Conservation (phyloP, 2,797 vertebrate species). For the Austrolebias charrua region DNA sequence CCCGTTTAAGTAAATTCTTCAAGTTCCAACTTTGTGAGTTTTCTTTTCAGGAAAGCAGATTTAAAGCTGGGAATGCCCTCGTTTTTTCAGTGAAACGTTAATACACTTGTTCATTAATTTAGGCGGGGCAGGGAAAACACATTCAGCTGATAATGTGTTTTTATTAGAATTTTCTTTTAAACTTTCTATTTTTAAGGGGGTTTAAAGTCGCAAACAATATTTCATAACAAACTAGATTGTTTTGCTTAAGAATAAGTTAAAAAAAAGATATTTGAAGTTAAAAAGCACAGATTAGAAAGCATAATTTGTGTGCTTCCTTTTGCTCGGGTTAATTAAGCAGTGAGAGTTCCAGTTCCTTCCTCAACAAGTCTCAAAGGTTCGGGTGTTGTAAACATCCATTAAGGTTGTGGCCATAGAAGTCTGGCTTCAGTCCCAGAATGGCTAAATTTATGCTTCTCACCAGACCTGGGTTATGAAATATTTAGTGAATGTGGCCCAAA, state of each 20-base stretch:
- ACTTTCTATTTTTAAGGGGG: background rate
- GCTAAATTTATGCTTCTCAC: conserved; percentile 57
- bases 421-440: conserved; percentile 32
- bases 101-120: background rate
- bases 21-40: conserved; percentile 40
- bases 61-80: conserved; percentile 39
- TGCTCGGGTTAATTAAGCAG: background rate
- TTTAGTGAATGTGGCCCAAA: conserved; percentile 59
- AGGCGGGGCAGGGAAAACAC: background rate
- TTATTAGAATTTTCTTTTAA: background rate
- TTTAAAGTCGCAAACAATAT: too few relatives aligned
- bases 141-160: conserved; percentile 3
- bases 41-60: conserved; percentile 34
- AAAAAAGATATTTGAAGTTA: background rate
- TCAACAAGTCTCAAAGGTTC: background rate
- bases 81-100: conserved; percentile 10
- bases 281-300: background rate
- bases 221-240: too few relatives aligned
- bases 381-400: conserved; percentile 6
- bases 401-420: conserved; percentile 16
- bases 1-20: conserved; percentile 59
- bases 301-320: background rate
- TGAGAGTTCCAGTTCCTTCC: background rate
- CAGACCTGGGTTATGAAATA: conserved; percentile 58
- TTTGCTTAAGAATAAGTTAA: background rate